Percentiles rank a stretch among this genome's conserved stretches.
Evolutionary conservation across 2,113 vertebrate species (phyloP).

Genomic region (Ardeotis arabs): DNA sequence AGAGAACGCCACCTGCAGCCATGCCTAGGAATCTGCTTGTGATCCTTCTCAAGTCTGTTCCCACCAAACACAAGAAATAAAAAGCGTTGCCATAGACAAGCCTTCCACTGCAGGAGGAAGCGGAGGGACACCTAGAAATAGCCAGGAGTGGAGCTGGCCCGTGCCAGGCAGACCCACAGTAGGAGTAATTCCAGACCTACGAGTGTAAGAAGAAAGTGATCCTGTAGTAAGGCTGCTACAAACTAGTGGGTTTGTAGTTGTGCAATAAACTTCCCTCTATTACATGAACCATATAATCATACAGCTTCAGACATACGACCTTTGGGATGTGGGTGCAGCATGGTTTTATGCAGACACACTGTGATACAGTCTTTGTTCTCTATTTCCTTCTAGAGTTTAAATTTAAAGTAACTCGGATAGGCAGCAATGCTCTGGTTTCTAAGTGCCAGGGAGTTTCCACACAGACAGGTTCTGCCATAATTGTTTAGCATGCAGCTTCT

Average conservation of each 20-base stretch:
- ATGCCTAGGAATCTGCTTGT: conserved; percentile 84
- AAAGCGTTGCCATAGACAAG: neutral
- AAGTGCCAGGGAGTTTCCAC: neutral
- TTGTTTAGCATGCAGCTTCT: neutral
- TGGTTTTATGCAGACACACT: neutral
- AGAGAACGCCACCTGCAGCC: conserved; percentile 82
- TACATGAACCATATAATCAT: neutral
- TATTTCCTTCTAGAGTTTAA: neutral
- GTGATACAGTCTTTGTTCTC: neutral
- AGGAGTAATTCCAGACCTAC: neutral
- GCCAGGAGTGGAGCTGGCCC: neutral
- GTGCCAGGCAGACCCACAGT: neutral
- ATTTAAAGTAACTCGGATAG: neutral
- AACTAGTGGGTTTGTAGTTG: neutral
- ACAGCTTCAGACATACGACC: neutral
- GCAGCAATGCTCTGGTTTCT: neutral
- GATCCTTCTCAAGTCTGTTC: conserved; percentile 82
- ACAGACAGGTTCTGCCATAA: neutral
- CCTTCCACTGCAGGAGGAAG: neutral
- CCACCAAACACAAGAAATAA: conserved; percentile 5
- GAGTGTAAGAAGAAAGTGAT: neutral
- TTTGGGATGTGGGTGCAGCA: neutral
- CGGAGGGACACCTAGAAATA: neutral
- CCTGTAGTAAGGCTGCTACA: neutral
- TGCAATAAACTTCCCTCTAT: neutral